phyloP scores from a whole-genome alignment of 1,140 invertebrate species.

The Drosophila micromelanica region DNA sequence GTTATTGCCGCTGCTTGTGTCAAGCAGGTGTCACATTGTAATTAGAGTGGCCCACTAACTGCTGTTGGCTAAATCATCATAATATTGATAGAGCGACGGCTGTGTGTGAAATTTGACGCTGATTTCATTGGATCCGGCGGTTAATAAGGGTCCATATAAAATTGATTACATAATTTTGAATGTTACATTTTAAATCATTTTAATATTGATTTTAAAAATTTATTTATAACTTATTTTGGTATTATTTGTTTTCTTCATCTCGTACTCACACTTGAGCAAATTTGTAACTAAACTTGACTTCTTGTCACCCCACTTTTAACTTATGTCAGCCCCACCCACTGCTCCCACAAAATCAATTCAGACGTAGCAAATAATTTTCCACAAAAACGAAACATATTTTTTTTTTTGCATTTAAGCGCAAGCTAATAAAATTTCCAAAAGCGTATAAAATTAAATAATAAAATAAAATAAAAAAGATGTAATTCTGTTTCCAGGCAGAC shows the following conservation, averaged over 20 bases:
- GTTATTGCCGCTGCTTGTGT: conserved; percentile 7
- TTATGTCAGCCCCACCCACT: neutral
- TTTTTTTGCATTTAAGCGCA: conserved; percentile 14
- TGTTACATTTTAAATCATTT: neutral
- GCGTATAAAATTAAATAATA: conserved; percentile 50
- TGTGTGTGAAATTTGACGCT: neutral
- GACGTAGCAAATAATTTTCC: conserved; percentile 2
- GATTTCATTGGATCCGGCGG: neutral
- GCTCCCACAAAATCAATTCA: conserved; percentile 8
- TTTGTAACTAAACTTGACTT: neutral
- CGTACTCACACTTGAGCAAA: no score
- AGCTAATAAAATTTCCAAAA: conserved; percentile 67
- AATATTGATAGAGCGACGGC: conserved; percentile 9
- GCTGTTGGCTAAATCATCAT: neutral
- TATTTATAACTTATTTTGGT: neutral
- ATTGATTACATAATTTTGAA: no score
- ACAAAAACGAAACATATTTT: conserved; percentile 37
- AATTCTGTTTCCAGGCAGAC: conserved; percentile 61
- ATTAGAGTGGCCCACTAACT: conserved; percentile 22
- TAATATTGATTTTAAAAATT: neutral
- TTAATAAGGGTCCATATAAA: neutral
- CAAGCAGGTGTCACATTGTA: conserved; percentile 30
- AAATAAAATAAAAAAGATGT: conserved; percentile 56
- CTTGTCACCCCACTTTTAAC: neutral
- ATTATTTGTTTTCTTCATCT: no score